These are phyloP conservation scores for Taeniopygia guttata DNA, from an alignment of 2,797 vertebrate genomes.

Conservation along the genomic window DNA sequence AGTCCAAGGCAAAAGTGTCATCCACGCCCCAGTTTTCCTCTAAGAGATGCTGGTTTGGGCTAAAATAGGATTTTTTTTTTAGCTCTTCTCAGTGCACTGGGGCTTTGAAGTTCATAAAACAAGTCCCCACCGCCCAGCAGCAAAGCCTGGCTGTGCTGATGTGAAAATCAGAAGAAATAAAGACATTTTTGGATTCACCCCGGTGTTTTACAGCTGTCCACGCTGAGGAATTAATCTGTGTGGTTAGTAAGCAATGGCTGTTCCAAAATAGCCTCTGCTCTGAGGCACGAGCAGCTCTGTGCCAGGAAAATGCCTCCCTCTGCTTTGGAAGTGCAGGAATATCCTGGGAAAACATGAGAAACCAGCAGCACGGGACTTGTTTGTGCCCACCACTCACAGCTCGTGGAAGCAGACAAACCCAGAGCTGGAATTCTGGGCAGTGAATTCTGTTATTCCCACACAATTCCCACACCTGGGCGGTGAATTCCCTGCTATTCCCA, in stretches of 20 bases:
- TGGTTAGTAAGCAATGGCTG: background rate
- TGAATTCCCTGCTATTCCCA: no score
- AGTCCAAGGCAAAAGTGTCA: background rate
- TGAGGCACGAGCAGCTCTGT: accelerated
- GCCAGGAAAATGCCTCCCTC: conserved; percentile 32
- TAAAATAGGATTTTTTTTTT: background rate
- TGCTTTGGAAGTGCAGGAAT: background rate
- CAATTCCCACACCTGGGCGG: no score
- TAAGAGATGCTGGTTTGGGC: background rate
- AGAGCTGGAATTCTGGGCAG: background rate
- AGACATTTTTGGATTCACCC: background rate
- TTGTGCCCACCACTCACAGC: accelerated
- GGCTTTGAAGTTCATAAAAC: no score
- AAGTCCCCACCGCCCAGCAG: accelerated
- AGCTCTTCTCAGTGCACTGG: background rate
- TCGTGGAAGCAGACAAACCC: background rate
- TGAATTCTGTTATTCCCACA: no score
- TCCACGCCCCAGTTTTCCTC: background rate
- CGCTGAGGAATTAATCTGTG: background rate
- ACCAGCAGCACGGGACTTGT: background rate
- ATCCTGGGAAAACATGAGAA: background rate
- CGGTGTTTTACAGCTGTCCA: background rate
- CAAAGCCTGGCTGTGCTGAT: background rate
- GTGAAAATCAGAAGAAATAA: background rate
- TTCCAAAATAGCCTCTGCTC: conserved; percentile 30